Conservation (phyloP, 2,113 vertebrate genomes). For the Myodes glareolus region DNA sequence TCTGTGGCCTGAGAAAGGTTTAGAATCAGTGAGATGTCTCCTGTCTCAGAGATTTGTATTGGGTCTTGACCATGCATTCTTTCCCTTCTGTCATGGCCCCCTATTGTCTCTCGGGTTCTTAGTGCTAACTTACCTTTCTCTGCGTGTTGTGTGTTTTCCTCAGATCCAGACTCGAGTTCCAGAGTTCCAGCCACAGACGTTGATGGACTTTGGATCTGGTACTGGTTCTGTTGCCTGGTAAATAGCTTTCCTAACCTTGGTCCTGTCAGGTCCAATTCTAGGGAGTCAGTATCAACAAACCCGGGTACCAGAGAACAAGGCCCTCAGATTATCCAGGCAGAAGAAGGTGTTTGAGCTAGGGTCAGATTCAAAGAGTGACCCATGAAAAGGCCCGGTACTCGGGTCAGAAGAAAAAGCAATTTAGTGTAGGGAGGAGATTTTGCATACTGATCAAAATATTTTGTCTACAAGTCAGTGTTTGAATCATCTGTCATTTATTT, state of each 20-base stretch:
- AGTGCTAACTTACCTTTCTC: background rate
- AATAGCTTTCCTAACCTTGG: slow-evolving; percentile 62
- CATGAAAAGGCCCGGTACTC: background rate
- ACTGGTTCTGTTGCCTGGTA: slow-evolving; percentile 91
- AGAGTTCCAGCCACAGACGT: slow-evolving; percentile 88
- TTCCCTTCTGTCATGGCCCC: background rate
- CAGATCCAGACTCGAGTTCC: slow-evolving; percentile 90
- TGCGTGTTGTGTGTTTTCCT: slow-evolving; percentile 15
- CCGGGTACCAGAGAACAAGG: background rate
- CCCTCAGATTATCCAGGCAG: background rate
- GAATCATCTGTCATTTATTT: background rate
- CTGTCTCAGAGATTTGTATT: background rate
- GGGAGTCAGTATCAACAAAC: background rate
- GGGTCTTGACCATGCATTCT: background rate
- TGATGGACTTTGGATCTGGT: slow-evolving; percentile 94
- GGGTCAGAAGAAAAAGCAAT: slow-evolving; percentile 25
- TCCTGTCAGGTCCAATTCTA: background rate
- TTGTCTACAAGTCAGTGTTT: background rate
- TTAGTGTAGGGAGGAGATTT: background rate
- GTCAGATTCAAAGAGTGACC: background rate
- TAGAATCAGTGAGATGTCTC: slow-evolving; percentile 13
- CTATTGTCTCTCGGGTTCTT: background rate
- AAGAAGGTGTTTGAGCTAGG: background rate
- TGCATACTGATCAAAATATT: background rate
- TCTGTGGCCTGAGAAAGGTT: slow-evolving; percentile 33